These are phyloP conservation scores for Lepus townsendii DNA, from an alignment of 2,797 vertebrate species.

Conservation along the genomic window DNA sequence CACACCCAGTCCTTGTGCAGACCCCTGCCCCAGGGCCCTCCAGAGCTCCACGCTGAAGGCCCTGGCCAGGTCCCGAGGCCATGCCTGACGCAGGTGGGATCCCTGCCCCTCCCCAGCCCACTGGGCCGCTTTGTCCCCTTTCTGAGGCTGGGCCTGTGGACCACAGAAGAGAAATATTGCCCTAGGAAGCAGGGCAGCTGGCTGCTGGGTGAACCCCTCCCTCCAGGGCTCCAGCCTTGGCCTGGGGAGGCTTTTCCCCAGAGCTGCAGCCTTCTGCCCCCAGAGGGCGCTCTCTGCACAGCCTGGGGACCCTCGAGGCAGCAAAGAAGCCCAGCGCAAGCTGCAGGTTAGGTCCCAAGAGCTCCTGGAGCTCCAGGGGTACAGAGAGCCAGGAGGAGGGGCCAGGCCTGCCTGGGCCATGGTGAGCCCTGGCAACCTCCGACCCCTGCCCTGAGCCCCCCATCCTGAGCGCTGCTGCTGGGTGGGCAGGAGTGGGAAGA, in stretches of 20 bases:
- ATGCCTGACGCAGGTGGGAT: not conserved
- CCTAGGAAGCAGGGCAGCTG: not conserved
- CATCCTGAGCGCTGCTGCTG: not conserved
- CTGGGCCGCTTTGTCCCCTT: not conserved
- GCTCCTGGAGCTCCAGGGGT: not conserved
- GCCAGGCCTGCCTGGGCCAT: not conserved
- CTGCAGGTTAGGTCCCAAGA: not conserved
- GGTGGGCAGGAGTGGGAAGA: not conserved
- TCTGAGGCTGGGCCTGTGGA: not conserved
- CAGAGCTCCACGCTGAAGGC: not conserved
- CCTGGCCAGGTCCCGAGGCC: not conserved
- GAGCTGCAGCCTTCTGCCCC: not conserved
- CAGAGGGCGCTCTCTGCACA: not conserved
- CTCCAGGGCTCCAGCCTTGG: not conserved
- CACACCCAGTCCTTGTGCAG: not conserved
- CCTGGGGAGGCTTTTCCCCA: not conserved
- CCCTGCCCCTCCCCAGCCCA: not conserved
- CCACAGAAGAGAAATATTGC: constrained; percentile 14
- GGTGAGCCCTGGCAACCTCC: not conserved
- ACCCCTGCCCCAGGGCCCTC: too few relatives aligned
- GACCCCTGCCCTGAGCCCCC: not conserved
- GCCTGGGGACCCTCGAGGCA: not conserved
- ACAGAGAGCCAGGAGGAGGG: not conserved
- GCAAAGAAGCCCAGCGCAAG: not conserved
- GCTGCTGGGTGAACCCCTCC: not conserved